Base-by-base conservation (phyloP, 2,797 vertebrate species). In the Danio tinwini region DNA sequence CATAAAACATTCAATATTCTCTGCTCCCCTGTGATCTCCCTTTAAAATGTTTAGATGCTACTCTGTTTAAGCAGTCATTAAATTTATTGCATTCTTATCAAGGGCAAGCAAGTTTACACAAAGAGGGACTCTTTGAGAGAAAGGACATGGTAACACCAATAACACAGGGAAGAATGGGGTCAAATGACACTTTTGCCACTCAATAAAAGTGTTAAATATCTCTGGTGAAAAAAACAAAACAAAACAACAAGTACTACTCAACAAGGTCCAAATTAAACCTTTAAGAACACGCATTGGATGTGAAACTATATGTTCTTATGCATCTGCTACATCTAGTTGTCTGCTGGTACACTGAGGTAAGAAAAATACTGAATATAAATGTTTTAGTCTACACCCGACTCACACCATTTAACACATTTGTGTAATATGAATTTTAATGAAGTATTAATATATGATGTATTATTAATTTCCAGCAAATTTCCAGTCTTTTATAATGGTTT, bases 21-120 rank as follows among this genome's bases (percentile, higher is more conserved):
- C 19, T 77, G 55, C 63, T 53, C 82, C 53, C n/a, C 0, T 7
- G 65, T 47, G 17, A 50, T 76, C 49, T 40, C 37, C 42, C 76
- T 62, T 79, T 58, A 64, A 83, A 74, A 84, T 84, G 78, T 87
- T 85, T 81, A 68, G 71, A 40, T 17, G 12, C 17, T 55, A 69
- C 21, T 80, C 16, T 29, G 16, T 53, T 61, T 69, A 45, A n/a
- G 17, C 29, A 21, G 62, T 65, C 7, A 17, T 52, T 63, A 56
- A 68, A 59, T 67, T 53, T 76, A 44, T 37, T 45, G 39, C 16
- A 52, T 74, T 67, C 7, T 49, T 14, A 5, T 71, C 37, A 71
- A 71, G 42, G 64, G 7, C 37, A 59, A n/a, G 7, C 37, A 59
- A n/a, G 10, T 63, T 74, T 52, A 45, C 4, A 37, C 42, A 29